Evolutionary conservation across 2,888 invertebrate species (phyloP), one percentile per base, ranked within the genome.

Genomic region (Chrysolina haemoptera): DNA sequence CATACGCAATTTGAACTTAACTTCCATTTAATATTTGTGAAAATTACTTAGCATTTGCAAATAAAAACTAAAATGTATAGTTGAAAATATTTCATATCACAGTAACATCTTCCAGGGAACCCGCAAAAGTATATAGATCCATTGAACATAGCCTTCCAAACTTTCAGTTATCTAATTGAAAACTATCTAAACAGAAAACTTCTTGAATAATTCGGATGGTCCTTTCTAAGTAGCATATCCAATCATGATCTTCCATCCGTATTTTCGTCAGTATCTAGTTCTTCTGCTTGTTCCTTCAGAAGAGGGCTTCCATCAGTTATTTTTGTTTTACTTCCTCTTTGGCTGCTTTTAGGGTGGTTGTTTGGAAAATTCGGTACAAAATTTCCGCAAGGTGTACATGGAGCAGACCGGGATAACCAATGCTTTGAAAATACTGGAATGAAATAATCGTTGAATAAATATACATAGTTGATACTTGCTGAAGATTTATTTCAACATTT

Each of bases 391-490:
- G 95, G 95, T 0, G 95, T 95, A 2, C 93, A 94, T 0, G 95
- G 95, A 0, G 95, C 95, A 0, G 95, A 95, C 27, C 94, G 78
- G 1, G 95, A 94, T 9, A 94, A 89, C 89, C 93, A 93, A 59
- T 93, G 89, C 77, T 85, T 87, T 11, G 84, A 78, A 75, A 85
- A 85, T 35, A 84, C 83, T 83, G 70, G 27, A 74, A 76, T 12
- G 62, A n/a, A 65, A 27, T 18, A n/a, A n/a, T 14, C 14, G 8
- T 8, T 4, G 3, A 62, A 22, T 2, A 12, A 46, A 2, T 46
- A 14, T 46, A 4, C 2, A 14, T 0, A 46, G 14, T 46, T 46
- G 2, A 14, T 46, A 46, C n/a, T 12, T 8, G n/a, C 14, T 14
- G 46, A 46, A 46, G 8, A 35, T 35, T 35, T 8, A 35, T 35